A percentile compares a stretch with the other conserved stretches of the same genome.
These are phyloP conservation scores for Gambusia yucatana DNA, from an alignment of 2,797 vertebrate genomes.

Conservation along the genomic window DNA sequence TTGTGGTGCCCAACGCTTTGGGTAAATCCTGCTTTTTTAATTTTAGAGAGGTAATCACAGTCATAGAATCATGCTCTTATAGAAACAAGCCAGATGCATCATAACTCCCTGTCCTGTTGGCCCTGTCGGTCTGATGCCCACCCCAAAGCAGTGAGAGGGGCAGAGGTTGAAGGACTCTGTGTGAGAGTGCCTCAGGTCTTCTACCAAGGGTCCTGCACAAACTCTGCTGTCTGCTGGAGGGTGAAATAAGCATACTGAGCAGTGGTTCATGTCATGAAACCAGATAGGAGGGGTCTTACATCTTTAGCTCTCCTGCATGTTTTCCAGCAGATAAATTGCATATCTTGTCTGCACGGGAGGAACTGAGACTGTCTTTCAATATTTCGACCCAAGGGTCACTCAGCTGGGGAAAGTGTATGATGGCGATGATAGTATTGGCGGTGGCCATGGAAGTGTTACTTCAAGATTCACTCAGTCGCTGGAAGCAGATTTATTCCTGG, in stretches of 20 bases:
- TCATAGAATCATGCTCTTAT: conserved; percentile 43
- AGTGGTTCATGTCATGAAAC: conserved; percentile 69
- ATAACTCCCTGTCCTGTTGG: conserved; percentile 73
- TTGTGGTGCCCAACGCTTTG: conserved; percentile 29
- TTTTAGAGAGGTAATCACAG: conserved; percentile 40
- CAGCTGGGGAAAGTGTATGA: conserved; percentile 46
- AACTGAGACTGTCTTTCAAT: conserved; percentile 48
- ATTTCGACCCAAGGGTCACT: conserved; percentile 57
- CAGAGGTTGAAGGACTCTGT: conserved; percentile 60
- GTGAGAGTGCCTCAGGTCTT: conserved; percentile 73
- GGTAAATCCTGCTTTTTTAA: conserved; percentile 56
- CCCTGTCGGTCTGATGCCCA: conserved; percentile 66
- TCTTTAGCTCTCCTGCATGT: conserved; percentile 74
- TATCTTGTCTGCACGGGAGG: conserved; percentile 63
- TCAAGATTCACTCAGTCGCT: conserved; percentile 44
- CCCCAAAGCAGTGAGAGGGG: conserved; percentile 57
- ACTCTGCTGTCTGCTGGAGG: conserved; percentile 79
- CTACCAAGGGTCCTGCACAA: conserved; percentile 69
- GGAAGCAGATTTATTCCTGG: conserved; percentile 46
- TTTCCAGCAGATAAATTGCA: conserved; percentile 77
- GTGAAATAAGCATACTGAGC: conserved; percentile 83
- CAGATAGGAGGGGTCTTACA: conserved; percentile 65
- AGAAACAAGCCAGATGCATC: conserved; percentile 36
- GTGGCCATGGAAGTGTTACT: conserved; percentile 23
- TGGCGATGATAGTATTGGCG: conserved; percentile 33